Conservation (phyloP, 2,888 invertebrate genomes). For the Caenorhabditis afra region DNA sequence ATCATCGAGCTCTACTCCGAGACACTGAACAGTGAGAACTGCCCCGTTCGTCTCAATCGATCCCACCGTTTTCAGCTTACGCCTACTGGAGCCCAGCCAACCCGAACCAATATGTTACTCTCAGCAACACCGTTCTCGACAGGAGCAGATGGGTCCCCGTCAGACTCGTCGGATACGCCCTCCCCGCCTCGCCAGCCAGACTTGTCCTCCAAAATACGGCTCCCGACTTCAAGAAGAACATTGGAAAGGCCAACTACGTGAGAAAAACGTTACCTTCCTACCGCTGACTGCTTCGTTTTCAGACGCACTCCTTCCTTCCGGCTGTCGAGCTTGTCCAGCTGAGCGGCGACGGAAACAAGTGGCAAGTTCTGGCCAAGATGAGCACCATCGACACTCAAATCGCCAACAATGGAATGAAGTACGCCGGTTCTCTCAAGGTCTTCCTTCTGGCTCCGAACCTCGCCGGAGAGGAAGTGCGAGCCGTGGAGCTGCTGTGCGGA, state of each 20-base stretch:
- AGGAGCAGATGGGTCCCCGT: slow-evolving; percentile 2
- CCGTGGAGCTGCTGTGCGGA: slow-evolving; percentile 6
- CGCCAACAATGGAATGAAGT: not conserved
- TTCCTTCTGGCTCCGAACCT: not conserved
- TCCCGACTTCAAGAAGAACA: slow-evolving; percentile 21
- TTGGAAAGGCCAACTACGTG: slow-evolving; percentile 26
- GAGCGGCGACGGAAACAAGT: not conserved
- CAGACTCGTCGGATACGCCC: slow-evolving; percentile 34
- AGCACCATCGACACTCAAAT: not conserved
- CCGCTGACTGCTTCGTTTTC: not conserved
- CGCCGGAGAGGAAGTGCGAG: not conserved
- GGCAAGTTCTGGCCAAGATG: not conserved
- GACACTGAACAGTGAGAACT: slow-evolving; percentile 1
- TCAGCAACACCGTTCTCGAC: slow-evolving; percentile 3
- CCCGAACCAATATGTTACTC: slow-evolving; percentile 5
- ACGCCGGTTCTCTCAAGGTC: not conserved
- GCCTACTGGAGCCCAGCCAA: slow-evolving; percentile 35
- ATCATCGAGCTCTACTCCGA: slow-evolving; percentile 33
- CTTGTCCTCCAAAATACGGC: slow-evolving; percentile 16
- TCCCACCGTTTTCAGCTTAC: slow-evolving; percentile 11
- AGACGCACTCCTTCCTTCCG: slow-evolving; percentile 25
- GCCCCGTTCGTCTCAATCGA: not conserved
- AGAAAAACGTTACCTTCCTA: not conserved
- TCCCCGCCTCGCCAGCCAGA: slow-evolving; percentile 11
- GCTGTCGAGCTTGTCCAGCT: slow-evolving; percentile 5